Conservation (phyloP, 2,797 vertebrate genomes). For the Heterohyrax brucei region DNA sequence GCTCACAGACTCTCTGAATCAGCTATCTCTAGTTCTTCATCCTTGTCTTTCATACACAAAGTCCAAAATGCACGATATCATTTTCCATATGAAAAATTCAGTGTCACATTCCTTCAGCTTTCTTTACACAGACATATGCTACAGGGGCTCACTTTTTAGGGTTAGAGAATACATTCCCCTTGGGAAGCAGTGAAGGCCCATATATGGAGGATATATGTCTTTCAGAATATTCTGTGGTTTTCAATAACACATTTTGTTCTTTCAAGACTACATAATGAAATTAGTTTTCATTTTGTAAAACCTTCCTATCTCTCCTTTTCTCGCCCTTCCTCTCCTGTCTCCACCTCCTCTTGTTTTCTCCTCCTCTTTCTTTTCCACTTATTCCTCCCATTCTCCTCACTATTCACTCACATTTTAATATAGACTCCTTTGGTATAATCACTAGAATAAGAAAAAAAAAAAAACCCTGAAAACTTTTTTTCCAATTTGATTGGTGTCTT, state of each 20-base stretch:
- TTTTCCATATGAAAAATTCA: not conserved
- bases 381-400: not conserved
- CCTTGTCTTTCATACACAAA: not conserved
- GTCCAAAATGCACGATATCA: not conserved
- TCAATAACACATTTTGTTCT: not conserved
- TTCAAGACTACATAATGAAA: constrained; percentile 5
- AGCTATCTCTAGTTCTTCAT: not conserved
- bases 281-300: constrained; percentile 20
- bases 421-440: not conserved
- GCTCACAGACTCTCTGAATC: not conserved
- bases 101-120: accelerated
- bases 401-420: constrained; percentile 9
- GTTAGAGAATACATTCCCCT: not conserved
- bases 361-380: not conserved
- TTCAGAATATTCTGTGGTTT: not conserved
- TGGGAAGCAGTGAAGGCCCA: not conserved
- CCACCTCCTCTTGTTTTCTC: not conserved
- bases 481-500: constrained; percentile 5
- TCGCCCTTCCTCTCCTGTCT: not conserved
- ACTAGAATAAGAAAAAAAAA: not conserved
- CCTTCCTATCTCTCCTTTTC: not conserved
- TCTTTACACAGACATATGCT: not conserved
- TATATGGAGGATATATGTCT: not conserved
- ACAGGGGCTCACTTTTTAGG: not conserved
- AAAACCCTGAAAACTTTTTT: not conserved